phyloP scores from a whole-genome alignment of 1,140 invertebrate genomes.

The Brachionus paranguensis region DNA sequence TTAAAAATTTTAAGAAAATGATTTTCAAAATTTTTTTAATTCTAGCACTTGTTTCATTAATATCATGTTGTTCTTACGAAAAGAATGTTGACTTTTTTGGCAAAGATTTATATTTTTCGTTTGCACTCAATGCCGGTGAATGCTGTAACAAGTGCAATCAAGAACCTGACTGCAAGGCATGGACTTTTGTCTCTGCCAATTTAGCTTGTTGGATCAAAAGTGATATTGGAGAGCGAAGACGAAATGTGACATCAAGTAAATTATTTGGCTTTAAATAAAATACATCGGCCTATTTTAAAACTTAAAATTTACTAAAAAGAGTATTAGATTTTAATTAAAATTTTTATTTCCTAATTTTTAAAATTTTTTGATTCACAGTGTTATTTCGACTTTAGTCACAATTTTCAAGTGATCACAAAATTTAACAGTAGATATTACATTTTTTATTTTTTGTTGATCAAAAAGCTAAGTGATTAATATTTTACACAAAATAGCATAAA shows the following conservation, averaged over 20 bases:
- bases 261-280: too few species aligned
- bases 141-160: not conserved
- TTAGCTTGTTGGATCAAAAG: constrained; percentile 23
- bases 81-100: constrained; percentile 16
- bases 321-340: too few species aligned
- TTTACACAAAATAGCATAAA: too few species aligned
- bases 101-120: not conserved
- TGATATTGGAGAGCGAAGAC: not conserved
- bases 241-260: not conserved
- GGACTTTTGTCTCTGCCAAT: constrained; percentile 2
- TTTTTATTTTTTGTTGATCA: too few species aligned
- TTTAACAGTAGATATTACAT: too few species aligned
- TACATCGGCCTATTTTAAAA: too few species aligned
- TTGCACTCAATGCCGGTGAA: not conserved
- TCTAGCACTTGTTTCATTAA: not conserved
- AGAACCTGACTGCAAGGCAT: not conserved
- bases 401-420: too few species aligned
- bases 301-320: too few species aligned
- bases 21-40: not conserved
- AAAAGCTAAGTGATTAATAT: too few species aligned
- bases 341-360: too few species aligned
- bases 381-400: too few species aligned
- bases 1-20: not conserved
- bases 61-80: not conserved
- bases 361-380: too few species aligned